These are phyloP conservation scores for Mimachlamys varia DNA, from an alignment of 2,888 invertebrate genomes.

Conservation along the genomic window DNA sequence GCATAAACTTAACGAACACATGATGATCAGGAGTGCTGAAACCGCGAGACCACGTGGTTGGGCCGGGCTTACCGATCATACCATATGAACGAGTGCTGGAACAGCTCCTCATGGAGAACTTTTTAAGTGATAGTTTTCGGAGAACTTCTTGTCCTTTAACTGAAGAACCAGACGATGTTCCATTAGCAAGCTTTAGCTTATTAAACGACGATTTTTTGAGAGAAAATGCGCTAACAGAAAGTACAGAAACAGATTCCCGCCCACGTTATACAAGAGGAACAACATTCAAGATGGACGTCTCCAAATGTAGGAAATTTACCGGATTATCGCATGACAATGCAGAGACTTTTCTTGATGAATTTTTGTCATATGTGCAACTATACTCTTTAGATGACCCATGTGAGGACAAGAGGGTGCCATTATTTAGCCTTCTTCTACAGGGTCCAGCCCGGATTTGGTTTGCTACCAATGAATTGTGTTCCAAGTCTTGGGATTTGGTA, in stretches of 20 bases:
- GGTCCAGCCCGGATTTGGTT: neutral
- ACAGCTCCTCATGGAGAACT: no score
- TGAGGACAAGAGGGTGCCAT: neutral
- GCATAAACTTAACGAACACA: no score
- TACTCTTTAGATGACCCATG: neutral
- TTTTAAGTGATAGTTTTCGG: no score
- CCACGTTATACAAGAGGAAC: no score
- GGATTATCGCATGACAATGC: neutral
- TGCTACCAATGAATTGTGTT: neutral
- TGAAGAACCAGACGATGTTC: no score
- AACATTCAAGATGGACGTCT: neutral
- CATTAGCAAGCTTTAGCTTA: no score
- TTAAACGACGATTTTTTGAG: neutral
- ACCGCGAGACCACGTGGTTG: no score
- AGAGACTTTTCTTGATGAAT: neutral
- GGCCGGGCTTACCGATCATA: no score
- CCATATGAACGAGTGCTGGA: no score
- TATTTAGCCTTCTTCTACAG: neutral
- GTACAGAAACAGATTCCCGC: no score
- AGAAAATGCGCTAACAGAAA: neutral
- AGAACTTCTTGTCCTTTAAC: no score
- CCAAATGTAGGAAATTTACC: neutral
- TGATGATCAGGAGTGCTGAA: no score
- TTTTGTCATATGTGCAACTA: neutral
- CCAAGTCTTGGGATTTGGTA: neutral